Evolutionary conservation across 2,797 vertebrate species (phyloP), one percentile per base, ranked within the genome.

Genomic region (Crenuchus spilurus): DNA sequence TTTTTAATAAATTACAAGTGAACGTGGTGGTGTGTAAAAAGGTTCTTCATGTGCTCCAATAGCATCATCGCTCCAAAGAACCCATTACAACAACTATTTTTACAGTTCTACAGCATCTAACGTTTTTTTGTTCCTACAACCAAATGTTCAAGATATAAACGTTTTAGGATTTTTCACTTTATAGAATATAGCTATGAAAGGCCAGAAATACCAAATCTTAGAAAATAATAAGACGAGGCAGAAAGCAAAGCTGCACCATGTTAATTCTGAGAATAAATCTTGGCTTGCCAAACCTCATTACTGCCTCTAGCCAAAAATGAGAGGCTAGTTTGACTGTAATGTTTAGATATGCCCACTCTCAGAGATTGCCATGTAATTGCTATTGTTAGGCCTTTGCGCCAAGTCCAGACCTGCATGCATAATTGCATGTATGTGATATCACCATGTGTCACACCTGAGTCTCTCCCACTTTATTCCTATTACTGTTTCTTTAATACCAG

Each of bases 291-390:
- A 84, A 82, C 71, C 69, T 74, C 37, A 8, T 76, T 77, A 52
- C 49, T 67, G 61, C 52, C 30, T 2, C 74, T 41, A 16, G 69
- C 31, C 35, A 67, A 60, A 70, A 31, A 9, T 75, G 28, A 4
- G 76, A 64, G 9, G 24, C 44, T 42, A 55, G 46, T 63, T 48
- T 61, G 70, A 48, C 30, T 49, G 66, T 11, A 71, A 58, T 14
- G 33, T 5, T 16, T n/a, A 7, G 61, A 79, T 66, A 58, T 13
- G 57, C 80, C 79, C 70, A 51, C 55, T 74, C 79, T 39, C 33
- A 65, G 72, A 76, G 81, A 84, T 83, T 78, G 18, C 76, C 77
- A 81, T 85, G 78, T 84, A 85, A 90, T 84, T 88, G 74, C 55
- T 1, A 60, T 84, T 80, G 74, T 62, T 42, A 26, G 22, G 41